Evolutionary conservation across 1,140 invertebrate genomes (phyloP).

Genomic region (Pissodes strobi): DNA sequence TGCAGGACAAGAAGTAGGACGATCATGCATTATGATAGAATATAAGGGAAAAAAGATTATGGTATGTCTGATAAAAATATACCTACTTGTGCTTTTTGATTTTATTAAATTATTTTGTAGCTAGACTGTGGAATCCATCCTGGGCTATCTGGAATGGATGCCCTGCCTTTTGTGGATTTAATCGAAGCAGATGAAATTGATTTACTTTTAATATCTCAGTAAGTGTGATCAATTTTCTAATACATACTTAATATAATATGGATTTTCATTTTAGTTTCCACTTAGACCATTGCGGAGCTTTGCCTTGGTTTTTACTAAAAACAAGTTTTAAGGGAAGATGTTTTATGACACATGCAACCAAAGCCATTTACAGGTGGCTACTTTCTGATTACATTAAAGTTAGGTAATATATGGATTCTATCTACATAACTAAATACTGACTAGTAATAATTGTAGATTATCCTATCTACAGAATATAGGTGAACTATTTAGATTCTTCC

Average conservation of each 20-base stretch:
- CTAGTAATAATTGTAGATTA: too few relatives aligned
- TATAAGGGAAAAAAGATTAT: slow-evolving; percentile 99
- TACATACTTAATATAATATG: slow-evolving; percentile 1
- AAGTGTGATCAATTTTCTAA: slow-evolving; percentile 54
- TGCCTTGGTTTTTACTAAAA: slow-evolving; percentile 98
- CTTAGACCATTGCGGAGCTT: slow-evolving; percentile 95
- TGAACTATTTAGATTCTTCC: too few relatives aligned
- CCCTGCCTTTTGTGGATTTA: slow-evolving; percentile 95
- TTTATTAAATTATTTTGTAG: slow-evolving; percentile 59
- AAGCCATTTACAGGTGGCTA: slow-evolving; percentile 99
- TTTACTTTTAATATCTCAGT: slow-evolving; percentile 94
- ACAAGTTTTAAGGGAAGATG: slow-evolving; percentile 97
- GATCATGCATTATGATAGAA: slow-evolving; percentile 97
- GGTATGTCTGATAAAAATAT: slow-evolving; percentile 66
- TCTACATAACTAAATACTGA: too few relatives aligned
- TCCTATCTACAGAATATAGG: too few relatives aligned
- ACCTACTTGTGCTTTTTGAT: too few relatives aligned
- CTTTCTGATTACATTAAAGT: slow-evolving; percentile 99
- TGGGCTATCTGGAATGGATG: slow-evolving; percentile 94
- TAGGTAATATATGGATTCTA: slow-evolving; percentile 59
- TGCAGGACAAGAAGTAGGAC: slow-evolving; percentile 98
- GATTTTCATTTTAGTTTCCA: slow-evolving; percentile 77
- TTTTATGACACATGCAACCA: slow-evolving; percentile 99
- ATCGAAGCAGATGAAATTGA: slow-evolving; percentile 98
- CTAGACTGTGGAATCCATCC: slow-evolving; percentile 99